Conservation (phyloP, 2,797 vertebrate species). For the Hozukius guyotensis region DNA sequence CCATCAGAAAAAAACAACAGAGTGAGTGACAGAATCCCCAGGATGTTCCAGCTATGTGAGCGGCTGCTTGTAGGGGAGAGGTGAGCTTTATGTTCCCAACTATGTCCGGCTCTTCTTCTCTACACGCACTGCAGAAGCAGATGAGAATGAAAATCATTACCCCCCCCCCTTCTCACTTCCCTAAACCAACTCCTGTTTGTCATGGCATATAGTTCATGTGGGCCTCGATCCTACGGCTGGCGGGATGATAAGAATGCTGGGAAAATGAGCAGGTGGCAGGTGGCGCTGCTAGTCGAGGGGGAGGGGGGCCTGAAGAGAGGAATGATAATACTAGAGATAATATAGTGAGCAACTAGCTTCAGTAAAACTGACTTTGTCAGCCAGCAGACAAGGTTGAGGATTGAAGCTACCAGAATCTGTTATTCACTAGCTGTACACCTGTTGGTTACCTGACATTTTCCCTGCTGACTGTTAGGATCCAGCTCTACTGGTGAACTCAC, state of each 20-base stretch:
- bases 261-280: conserved; percentile 82
- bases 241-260: conserved; percentile 79
- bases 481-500: background rate
- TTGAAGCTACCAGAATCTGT: background rate
- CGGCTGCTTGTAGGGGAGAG: conserved; percentile 12
- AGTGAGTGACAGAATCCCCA: conserved; percentile 56
- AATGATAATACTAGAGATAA: conserved; percentile 68
- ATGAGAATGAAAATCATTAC: conserved; percentile 24
- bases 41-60: conserved; percentile 54
- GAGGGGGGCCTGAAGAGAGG: conserved; percentile 20
- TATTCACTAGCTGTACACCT: background rate
- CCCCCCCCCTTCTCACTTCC: background rate
- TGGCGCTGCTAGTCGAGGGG: conserved; percentile 16
- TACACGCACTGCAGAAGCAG: background rate
- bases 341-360: conserved; percentile 16
- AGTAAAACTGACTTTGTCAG: conserved; percentile 27
- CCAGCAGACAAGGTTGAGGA: conserved; percentile 8
- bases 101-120: background rate
- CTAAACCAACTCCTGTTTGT: conserved; percentile 66
- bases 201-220: conserved; percentile 56
- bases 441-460: background rate
- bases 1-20: conserved; percentile 33
- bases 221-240: conserved; percentile 36
- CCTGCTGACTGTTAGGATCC: background rate
- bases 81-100: conserved; percentile 3